These are phyloP conservation scores for Redunca redunca DNA, from an alignment of 2,113 vertebrate species.

Conservation along the genomic window DNA sequence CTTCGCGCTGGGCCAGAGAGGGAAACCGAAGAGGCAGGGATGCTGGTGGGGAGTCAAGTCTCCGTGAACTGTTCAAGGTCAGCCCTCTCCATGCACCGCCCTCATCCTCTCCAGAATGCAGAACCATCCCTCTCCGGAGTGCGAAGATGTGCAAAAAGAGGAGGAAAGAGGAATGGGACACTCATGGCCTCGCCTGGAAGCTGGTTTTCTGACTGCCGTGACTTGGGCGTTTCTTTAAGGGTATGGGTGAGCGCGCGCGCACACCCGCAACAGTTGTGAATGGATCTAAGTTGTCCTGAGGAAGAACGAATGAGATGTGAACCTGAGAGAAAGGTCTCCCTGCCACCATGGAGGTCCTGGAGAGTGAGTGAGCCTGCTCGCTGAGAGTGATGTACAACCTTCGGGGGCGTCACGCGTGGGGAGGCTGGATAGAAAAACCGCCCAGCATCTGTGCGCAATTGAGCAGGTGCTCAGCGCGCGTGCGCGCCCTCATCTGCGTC, in stretches of 20 bases:
- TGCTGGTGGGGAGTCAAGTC: background rate
- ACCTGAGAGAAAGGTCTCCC: background rate
- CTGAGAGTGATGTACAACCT: background rate
- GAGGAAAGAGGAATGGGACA: background rate
- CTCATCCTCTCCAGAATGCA: background rate
- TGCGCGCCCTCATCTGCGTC: background rate
- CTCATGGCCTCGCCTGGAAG: background rate
- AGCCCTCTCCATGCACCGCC: background rate
- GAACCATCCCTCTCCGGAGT: background rate
- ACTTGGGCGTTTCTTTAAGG: background rate
- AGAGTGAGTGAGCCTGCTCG: background rate
- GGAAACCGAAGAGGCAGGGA: background rate
- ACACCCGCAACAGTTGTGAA: background rate
- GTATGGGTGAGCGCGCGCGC: background rate
- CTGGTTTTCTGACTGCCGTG: background rate
- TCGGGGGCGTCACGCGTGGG: accelerated
- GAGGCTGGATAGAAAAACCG: accelerated
- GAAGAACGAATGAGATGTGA: background rate
- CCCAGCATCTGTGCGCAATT: accelerated
- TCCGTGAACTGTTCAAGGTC: background rate
- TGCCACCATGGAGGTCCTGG: background rate
- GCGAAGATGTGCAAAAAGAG: background rate
- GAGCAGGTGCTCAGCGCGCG: background rate
- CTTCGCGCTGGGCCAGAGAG: background rate
- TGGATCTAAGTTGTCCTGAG: background rate